phyloP scores from a whole-genome alignment of 2,888 invertebrate species.

The Callyntrura guangdongensis region DNA sequence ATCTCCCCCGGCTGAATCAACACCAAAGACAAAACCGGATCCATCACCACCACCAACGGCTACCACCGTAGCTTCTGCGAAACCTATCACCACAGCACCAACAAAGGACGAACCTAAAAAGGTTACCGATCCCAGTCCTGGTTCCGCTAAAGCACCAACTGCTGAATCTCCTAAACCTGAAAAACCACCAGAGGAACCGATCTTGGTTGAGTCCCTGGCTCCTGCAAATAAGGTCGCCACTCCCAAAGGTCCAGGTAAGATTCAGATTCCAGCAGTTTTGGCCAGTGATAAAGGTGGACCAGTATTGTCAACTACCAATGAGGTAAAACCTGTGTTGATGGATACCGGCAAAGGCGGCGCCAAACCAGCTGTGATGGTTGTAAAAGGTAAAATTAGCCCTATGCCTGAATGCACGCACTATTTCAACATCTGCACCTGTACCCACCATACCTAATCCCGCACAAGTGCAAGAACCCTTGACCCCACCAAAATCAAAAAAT shows the following conservation, averaged over 20 bases:
- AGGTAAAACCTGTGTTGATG: conserved; percentile 86
- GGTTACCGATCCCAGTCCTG: background rate
- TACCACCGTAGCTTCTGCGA: conserved; percentile 32
- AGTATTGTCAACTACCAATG: background rate
- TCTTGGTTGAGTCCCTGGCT: conserved; percentile 22
- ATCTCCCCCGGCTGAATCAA: conserved; percentile 58
- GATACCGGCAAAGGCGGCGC: conserved; percentile 80
- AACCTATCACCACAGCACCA: background rate
- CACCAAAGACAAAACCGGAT: conserved; percentile 27
- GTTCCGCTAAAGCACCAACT: conserved; percentile 17
- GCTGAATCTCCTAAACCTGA: conserved; percentile 41
- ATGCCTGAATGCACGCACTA: conserved; percentile 51
- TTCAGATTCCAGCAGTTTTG: conserved; percentile 86
- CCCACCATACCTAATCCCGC: conserved; percentile 43
- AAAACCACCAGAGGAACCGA: conserved; percentile 33
- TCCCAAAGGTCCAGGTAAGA: conserved; percentile 85
- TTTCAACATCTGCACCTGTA: conserved; percentile 51
- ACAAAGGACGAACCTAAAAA: conserved; percentile 52
- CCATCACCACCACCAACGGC: conserved; percentile 31
- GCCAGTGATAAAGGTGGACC: conserved; percentile 88
- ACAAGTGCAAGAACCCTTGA: conserved; percentile 37
- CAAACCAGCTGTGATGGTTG: conserved; percentile 81
- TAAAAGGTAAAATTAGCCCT: conserved; percentile 78
- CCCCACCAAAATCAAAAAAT: conserved; percentile 31
- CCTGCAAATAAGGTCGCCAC: conserved; percentile 20